Conservation (phyloP, 2,888 invertebrate genomes). For the Athetis lepigone region DNA sequence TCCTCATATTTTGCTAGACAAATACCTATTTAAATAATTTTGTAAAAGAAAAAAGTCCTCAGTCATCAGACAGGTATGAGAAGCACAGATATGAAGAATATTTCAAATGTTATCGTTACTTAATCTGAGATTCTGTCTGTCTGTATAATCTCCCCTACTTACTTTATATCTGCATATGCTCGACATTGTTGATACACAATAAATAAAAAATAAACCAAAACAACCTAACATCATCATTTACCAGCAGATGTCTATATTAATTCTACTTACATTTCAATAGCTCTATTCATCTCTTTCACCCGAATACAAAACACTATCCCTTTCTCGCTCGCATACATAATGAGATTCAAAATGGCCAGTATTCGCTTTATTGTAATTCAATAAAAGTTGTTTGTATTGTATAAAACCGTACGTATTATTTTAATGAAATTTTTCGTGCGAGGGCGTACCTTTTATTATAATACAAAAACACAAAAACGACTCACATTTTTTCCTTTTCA, state of each 20-base stretch:
- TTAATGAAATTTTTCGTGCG: conserved; percentile 69
- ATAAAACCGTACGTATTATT: conserved; percentile 76
- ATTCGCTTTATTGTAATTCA: conserved; percentile 77
- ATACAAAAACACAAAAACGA: conserved; percentile 63
- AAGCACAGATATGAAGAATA: no score
- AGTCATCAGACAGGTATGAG: no score
- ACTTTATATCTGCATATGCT: conserved; percentile 19
- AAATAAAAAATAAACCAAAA: conserved; percentile 62
- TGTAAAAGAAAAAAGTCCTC: no score
- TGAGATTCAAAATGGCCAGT: conserved; percentile 85
- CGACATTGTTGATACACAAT: conserved; percentile 63
- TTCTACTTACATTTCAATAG: conserved; percentile 61
- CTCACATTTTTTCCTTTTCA: conserved; percentile 66
- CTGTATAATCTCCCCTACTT: conserved; percentile 17
- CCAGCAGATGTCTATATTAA: conserved; percentile 81
- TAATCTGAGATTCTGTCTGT: no score
- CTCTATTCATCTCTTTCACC: conserved; percentile 68
- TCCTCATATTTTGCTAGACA: no score
- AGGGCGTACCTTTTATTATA: conserved; percentile 68
- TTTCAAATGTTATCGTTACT: no score
- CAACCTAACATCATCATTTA: conserved; percentile 70
- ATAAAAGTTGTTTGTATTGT: conserved; percentile 74
- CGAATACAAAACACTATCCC: conserved; percentile 64
- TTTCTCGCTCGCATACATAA: conserved; percentile 74
- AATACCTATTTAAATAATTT: no score